Evolutionary conservation across 2,888 invertebrate genomes (phyloP).

Genomic region (Cantharis nigra): DNA sequence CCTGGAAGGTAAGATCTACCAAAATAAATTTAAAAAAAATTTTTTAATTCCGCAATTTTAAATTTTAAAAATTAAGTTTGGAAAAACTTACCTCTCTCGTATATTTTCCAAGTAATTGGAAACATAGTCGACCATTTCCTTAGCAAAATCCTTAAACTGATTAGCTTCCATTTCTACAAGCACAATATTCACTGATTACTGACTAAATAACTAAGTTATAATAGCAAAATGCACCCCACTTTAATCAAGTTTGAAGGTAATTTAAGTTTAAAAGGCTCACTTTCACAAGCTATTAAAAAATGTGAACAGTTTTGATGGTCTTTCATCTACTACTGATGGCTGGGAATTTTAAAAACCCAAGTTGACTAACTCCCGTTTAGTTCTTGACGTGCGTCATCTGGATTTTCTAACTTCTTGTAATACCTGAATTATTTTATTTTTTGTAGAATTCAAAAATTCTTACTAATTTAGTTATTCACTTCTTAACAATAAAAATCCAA

Average conservation of each 20-base stretch:
- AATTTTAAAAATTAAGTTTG: background rate
- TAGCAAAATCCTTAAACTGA: constrained; percentile 85
- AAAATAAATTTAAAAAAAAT: background rate
- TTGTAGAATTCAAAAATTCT: background rate
- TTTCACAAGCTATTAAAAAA: constrained; percentile 6
- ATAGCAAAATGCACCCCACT: constrained; percentile 14
- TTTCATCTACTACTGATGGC: background rate
- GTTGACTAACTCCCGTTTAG: background rate
- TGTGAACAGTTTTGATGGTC: background rate
- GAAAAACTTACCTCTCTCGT: constrained; percentile 76
- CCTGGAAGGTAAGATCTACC: background rate
- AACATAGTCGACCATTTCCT: constrained; percentile 93
- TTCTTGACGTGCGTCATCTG: background rate
- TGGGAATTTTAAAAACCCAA: background rate
- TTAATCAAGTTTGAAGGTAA: constrained; percentile 11
- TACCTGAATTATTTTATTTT: background rate
- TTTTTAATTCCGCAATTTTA: too few relatives aligned
- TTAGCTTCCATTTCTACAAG: constrained; percentile 72
- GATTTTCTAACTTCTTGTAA: background rate
- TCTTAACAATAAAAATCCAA: background rate
- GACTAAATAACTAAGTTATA: constrained; percentile 12
- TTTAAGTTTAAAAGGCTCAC: constrained; percentile 12
- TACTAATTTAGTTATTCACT: background rate
- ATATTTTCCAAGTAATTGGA: constrained; percentile 93
- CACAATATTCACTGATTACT: constrained; percentile 23